Base-by-base conservation (phyloP, 2,888 invertebrate species). In the Stratiomys singularior region DNA sequence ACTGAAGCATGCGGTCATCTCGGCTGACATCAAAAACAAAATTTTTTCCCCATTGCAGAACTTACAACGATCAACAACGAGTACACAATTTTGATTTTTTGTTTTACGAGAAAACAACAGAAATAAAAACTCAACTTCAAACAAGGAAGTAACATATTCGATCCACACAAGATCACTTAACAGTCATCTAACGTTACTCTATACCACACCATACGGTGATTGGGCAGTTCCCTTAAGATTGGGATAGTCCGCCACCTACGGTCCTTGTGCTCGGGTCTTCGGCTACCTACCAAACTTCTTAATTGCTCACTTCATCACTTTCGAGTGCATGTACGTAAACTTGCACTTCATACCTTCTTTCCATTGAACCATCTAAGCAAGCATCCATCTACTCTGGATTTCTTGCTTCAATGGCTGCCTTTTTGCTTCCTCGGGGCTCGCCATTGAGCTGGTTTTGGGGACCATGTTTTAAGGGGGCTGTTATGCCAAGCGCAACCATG, bases 261-360 rank as follows among this genome's bases (percentile, higher is more conserved):
- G 58, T 47, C 47, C 27, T 69, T 46, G 69, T 69, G 0, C 25
- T 47, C 69, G 30, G 47, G 25, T 69, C 27, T 21, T 18, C 60
- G 37, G 60, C 74, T 74, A 74, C 74, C 74, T 74, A 74, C 58
- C 69, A 37, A 74, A 60, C 74, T 74, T 30, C 60, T 74, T 74
- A 23, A 74, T 74, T 74, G 58, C 60, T 74, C 74, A 74, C 74
- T 74, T 74, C 74, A 74, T 74, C 74, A 74, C 74, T 74, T 74
- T 74, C 58, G 74, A 74, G 74, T 74, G 74, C 37, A 60, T 74
- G 74, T 72, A 72, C 72, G 30, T 47, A 69, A 69, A 69, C 69
- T 69, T 69, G 47, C 23, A 67, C 67, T 67, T 64, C 67, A 46
- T 69, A 69, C 46, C 69, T 47, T 23, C 69, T 47, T 46, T 47